Base-by-base conservation (phyloP, 2,888 invertebrate genomes). In the Amaurobius ferox region DNA sequence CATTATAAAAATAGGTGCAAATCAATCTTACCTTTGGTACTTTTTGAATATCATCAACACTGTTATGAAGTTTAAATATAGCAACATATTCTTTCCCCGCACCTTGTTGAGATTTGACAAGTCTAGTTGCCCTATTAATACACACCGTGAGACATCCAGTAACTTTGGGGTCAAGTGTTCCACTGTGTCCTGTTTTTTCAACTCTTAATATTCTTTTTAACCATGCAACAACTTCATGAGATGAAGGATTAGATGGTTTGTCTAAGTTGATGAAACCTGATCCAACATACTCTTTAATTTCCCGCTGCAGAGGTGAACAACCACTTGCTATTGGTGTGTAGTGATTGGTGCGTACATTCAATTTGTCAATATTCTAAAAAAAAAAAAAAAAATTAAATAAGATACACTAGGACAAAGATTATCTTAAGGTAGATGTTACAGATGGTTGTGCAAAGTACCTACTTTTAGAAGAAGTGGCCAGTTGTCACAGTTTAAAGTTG, bases 201-300 rank as follows among this genome's bases (percentile, higher is more conserved):
- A 98, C 98, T 91, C 97, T 95, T 16, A 99, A 92, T 89, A 99
- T 99, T 77, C 97, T 93, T 92, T 99, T 99, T 79, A 99, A 96
- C 99, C 99, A 99, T 0, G 99, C 97, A 0, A 99, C 99, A 5
- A 99, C 98, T 93, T 99, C 99, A 92, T 99, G 99, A 0, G 98
- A 98, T 88, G 98, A 99, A 0, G 99, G 99, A 92, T 99, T 99
- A 64, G 98, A 95, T 0, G 99, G 99, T 92, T 99, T 99, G 91
- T 99, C 99, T 48, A 99, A 93, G 92, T 99, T 99, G 73, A 99
- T 97, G 91, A 94, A 98, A 3, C 99, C 99, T 44, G 95, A 94
- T 90, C 95, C 96, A 16, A 99, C 93, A 91, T 99, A 98, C 88
- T 99, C 98, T 9, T 93, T 93, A 86, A 98, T 94, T 70, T 94